Evolutionary conservation across 2,113 vertebrate genomes (phyloP).

Genomic region (Aramus guarauna): DNA sequence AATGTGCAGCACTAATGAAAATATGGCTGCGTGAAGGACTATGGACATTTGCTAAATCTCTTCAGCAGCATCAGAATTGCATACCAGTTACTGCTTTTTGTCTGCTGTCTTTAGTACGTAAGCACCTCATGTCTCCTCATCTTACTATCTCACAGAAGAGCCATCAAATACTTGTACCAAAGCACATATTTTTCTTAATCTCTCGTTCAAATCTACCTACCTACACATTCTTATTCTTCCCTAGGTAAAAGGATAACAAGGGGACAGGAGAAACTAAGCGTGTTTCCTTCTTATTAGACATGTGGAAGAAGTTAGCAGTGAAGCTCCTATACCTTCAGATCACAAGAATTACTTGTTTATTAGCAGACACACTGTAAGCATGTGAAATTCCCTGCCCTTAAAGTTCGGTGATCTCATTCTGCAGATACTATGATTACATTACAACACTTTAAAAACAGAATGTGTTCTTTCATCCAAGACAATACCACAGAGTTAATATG

Average conservation of each 20-base stretch:
- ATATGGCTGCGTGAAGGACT: neutral
- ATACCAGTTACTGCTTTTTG: neutral
- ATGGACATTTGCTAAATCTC: neutral
- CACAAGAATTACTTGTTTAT: neutral
- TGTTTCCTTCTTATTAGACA: neutral
- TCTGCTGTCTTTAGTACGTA: neutral
- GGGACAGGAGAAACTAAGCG: neutral
- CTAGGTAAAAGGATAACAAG: neutral
- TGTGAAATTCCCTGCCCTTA: neutral
- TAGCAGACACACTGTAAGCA: neutral
- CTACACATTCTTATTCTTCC: neutral
- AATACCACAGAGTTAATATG: neutral
- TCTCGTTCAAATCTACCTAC: neutral
- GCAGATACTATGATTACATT: neutral
- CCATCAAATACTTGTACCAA: neutral
- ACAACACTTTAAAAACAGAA: neutral
- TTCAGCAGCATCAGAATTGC: neutral
- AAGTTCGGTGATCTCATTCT: neutral
- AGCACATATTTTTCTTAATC: neutral
- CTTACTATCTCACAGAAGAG: neutral
- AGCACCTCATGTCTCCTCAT: neutral
- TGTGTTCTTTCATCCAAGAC: neutral
- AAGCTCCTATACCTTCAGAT: neutral
- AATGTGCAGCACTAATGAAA: neutral
- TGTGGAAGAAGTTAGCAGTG: neutral